Conservation (phyloP, 2,797 vertebrate species). For the Eremophila alpestris region DNA sequence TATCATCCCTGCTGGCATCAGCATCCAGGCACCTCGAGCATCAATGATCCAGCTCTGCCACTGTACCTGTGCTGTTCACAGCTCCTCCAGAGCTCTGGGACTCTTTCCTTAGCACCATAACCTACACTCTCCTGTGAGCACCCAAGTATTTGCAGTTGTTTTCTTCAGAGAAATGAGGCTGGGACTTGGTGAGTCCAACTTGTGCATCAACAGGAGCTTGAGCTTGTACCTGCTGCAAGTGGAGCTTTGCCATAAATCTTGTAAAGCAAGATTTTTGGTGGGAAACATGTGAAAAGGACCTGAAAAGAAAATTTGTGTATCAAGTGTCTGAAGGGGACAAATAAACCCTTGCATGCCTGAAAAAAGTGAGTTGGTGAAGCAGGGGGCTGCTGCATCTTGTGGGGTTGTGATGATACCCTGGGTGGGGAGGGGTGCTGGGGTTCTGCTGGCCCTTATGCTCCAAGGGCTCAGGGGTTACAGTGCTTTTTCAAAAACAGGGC, state of each 20-base stretch:
- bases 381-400: background rate
- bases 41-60: background rate
- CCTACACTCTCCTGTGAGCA: background rate
- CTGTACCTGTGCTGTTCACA: background rate
- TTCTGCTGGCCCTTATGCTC: background rate
- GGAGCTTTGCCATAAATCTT: background rate
- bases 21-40: background rate
- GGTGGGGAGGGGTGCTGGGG: background rate
- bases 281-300: background rate
- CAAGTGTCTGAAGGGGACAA: background rate
- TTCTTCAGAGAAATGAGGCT: background rate
- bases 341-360: background rate
- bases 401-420: background rate
- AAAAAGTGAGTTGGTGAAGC: background rate
- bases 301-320: background rate
- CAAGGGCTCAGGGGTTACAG: accelerated
- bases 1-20: accelerated
- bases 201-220: background rate
- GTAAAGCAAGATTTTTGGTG: background rate
- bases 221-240: background rate
- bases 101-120: background rate
- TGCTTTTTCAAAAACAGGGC: background rate
- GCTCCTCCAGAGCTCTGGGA: background rate
- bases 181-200: background rate
- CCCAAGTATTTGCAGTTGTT: background rate